Base-by-base conservation (phyloP, 2,797 vertebrate species). In the Sciurus carolinensis region DNA sequence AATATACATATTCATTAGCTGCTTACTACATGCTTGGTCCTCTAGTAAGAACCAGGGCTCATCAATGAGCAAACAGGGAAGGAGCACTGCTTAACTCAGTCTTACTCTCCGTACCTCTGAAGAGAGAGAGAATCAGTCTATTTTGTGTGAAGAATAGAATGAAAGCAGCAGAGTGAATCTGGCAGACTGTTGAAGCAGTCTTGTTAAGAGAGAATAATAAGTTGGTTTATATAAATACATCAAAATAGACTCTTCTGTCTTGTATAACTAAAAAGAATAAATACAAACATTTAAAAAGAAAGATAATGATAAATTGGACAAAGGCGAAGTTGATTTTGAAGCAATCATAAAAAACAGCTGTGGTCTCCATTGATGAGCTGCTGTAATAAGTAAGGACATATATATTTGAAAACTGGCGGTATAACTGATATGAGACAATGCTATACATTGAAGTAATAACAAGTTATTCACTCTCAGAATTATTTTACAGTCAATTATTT, bases 351-450 rank as follows among this genome's bases (percentile, higher is more conserved):
- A 69, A 91, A 82, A 22, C 59, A n/a, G 1, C 50, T 39, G 1
- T 76, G 17, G 18, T 71, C 76, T 52, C 5, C 20, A n/a, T 22
- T 87, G 42, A 64, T 26, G 10, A 76, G 6, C 33, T 62, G 13
- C 30, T 87, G 18, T 62, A 88, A 83, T 77, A 82, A 62, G n/a
- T 13, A 62, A 87, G 52, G 17, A 83, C 36, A 71, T 64, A 82
- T 72, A 71, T 54, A 2, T 15, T 6, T 64, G 69, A 54, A 3
- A 20, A 71, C 7, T 7, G 5, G 52, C 33, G 22, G 2, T 85
- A 86, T 52, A 75, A 75, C 28, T 62, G 82, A 4, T 20, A 42
- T 72, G n/a, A 73, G 47, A 75, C 5, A 0, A 75, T 39, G 18
- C 12, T 33, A 66, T 75, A 28, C 30, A 86, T 59, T n/a, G 69